Conservation (phyloP, 2,888 invertebrate genomes). For the Megaustenia siamemsis region DNA sequence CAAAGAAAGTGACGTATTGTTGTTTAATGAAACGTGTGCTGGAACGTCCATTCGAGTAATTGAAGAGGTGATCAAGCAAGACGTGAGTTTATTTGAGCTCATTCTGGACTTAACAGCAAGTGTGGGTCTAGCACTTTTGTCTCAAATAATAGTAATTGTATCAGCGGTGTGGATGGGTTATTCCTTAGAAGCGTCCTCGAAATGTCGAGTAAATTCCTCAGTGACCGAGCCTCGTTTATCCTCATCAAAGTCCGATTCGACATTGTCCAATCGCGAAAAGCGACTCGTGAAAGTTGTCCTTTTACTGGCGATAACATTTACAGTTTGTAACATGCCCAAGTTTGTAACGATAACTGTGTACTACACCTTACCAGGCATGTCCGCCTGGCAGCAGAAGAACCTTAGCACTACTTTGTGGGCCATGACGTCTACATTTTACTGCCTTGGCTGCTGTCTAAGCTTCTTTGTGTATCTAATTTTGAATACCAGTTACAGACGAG, state of each 20-base stretch:
- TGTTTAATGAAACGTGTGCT: not conserved
- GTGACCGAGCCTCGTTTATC: too few relatives aligned
- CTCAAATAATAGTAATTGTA: not conserved
- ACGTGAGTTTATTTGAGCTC: not conserved
- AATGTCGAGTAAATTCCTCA: not conserved
- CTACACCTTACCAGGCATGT: not conserved
- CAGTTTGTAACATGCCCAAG: slow-evolving; percentile 5
- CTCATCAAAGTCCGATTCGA: not conserved
- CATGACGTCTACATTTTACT: not conserved
- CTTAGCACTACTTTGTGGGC: not conserved
- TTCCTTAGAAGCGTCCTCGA: slow-evolving; percentile 4
- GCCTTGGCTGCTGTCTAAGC: not conserved
- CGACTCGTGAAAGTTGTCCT: not conserved
- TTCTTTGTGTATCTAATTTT: not conserved
- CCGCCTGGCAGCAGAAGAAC: not conserved
- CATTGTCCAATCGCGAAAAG: not conserved
- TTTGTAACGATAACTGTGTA: not conserved
- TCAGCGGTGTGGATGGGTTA: slow-evolving; percentile 24
- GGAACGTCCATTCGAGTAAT: not conserved
- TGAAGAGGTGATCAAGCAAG: not conserved
- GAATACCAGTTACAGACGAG: not conserved
- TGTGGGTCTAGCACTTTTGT: not conserved
- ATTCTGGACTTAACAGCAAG: not conserved
- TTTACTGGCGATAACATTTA: not conserved
- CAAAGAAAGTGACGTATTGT: not conserved